Evolutionary conservation across 2,888 invertebrate genomes (phyloP), one percentile per base, ranked within the genome.

Genomic region (Gari tellinella): DNA sequence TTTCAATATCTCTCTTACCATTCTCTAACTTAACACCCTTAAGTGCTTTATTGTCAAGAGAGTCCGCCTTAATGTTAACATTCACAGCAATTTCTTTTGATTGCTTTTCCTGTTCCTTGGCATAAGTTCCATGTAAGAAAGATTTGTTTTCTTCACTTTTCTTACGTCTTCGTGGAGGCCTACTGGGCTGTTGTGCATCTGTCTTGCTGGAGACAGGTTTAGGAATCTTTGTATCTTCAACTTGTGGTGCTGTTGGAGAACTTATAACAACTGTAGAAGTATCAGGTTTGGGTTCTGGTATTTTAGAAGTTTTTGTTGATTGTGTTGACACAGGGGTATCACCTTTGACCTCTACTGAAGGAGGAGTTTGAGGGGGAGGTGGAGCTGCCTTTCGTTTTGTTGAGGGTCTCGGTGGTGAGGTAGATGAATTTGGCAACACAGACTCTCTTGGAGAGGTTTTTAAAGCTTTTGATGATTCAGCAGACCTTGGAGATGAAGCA

Each of bases 301-400:
- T 8, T 43, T 43, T n/a, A 5, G n/a, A 5, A 19, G 43, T 43
- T n/a, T 17, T 19, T 43, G 43, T 43, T 4, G 43, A 14, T 17
- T n/a, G 7, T 43, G 5, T 43, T n/a, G 19, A 19, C 7, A 14
- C 19, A 17, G 43, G 12, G 5, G n/a, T 19, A 3, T n/a, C 43
- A 17, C n/a, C 15, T 43, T 26, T 31, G 31, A 4, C 31, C 31
- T 7, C 31, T 31, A 10, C 4, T 31, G 31, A 31, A 31, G 31
- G 31, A 31, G 31, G 31, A 31, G 5, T 31, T 19, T 52, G 53
- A 21, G 78, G 78, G 8, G 87, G 87, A 15, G 85, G 84, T 23
- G 81, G 79, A 23, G 87, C 85, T 19, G 84, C 82, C 68, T 84
- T 74, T 14, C 81, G 72, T 65, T 86, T 86, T 46, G 86, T 86